Evolutionary conservation across 1,140 invertebrate species (phyloP).

Genomic region (Leptopilina clavipes): DNA sequence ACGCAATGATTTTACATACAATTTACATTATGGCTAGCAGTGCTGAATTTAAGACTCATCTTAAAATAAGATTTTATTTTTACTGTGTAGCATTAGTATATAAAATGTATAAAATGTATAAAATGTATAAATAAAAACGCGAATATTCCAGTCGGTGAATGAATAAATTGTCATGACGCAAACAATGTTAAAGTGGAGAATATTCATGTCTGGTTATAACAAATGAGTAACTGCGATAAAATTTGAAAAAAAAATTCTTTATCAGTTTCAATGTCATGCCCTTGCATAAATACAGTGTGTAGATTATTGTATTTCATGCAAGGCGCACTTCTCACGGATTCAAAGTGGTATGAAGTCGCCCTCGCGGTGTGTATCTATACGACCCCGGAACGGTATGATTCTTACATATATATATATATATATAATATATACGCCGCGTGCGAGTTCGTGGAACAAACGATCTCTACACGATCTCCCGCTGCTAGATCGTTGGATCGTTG

Average conservation of each 20-base stretch:
- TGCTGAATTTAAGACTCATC: too few relatives aligned
- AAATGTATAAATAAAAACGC: background rate
- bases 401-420: slow-evolving; percentile 60
- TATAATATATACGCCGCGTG: slow-evolving; percentile 59
- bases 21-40: too few relatives aligned
- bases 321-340: slow-evolving; percentile 26
- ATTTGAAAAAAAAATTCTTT: background rate
- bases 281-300: slow-evolving; percentile 22
- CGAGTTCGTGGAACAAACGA: slow-evolving; percentile 67
- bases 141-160: background rate
- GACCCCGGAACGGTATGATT: slow-evolving; percentile 56
- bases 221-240: background rate
- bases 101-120: too few relatives aligned
- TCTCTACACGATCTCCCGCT: slow-evolving; percentile 70
- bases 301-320: slow-evolving; percentile 32
- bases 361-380: slow-evolving; percentile 52
- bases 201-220: background rate
- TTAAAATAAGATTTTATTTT: too few relatives aligned
- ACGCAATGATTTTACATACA: too few relatives aligned
- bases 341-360: slow-evolving; percentile 32
- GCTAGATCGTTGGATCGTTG: slow-evolving; percentile 68
- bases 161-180: background rate
- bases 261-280: slow-evolving; percentile 27
- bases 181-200: background rate
- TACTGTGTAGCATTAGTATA: too few relatives aligned